Percentiles rank a stretch among this genome's conserved stretches.
Conservation (phyloP, 2,797 vertebrate genomes). For the Anguilla anguilla region DNA sequence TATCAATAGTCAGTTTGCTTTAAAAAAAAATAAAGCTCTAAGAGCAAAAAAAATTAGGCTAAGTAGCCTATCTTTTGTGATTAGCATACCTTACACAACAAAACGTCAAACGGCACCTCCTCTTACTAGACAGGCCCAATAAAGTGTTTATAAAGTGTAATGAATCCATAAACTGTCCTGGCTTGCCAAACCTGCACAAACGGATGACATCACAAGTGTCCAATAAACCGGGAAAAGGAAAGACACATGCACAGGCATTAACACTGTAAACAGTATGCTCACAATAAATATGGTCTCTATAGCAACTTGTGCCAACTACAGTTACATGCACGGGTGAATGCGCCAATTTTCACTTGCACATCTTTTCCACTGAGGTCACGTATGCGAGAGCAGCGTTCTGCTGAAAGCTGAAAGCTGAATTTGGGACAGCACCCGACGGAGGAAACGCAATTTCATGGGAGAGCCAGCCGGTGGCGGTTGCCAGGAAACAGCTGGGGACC, state of each 20-base stretch:
- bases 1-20: neutral
- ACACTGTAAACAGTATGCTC: neutral
- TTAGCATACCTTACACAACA: neutral
- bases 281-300: neutral
- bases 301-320: neutral
- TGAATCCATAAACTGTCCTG: neutral
- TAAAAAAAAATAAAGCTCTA: neutral
- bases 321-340: neutral
- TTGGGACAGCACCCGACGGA: neutral
- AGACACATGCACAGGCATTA: neutral
- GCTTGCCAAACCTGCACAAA: neutral
- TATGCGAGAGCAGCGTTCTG: neutral
- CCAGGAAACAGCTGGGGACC: neutral
- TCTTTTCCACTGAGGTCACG: neutral
- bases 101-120: neutral
- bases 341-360: neutral
- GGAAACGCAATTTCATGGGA: neutral
- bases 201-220: neutral
- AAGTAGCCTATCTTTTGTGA: neutral
- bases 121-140: neutral
- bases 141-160: neutral
- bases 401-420: neutral
- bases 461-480: neutral
- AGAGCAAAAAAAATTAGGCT: neutral
- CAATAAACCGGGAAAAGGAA: slow-evolving; percentile 1